Evolutionary conservation across 2,888 invertebrate species (phyloP), one percentile per base, ranked within the genome.

Genomic region (Drosophila recens): DNA sequence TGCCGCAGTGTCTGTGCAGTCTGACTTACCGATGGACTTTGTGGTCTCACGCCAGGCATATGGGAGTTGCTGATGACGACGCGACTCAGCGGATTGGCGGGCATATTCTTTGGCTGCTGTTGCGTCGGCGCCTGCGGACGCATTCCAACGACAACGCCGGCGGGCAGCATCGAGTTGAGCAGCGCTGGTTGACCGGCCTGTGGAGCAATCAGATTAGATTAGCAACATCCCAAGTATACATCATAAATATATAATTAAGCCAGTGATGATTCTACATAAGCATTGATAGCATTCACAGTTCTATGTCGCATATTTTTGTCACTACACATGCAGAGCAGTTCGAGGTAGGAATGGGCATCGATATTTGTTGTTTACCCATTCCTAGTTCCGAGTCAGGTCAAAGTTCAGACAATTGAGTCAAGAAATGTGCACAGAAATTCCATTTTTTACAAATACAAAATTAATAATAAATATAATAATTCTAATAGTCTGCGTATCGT

Each of bases 71-170:
- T 96, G 86, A 97, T 96, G 85, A 97, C 96, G 87, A 98, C 97
- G 90, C 97, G 95, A 58, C 96, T 96, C 69, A 96, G 95, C 74
- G 97, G 95, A 66, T 95, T 95, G 65, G 96, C 95, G 75, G 90
- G 90, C 74, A 97, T 95, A 75, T 95, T 95, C 93, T 97, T 97
- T 92, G 96, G 96, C 67, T 95, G 95, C 72, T 95, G 94, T 82
- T 95, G 94, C 82, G 94, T 86, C 51, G 96, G 96, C 71, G 95
- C 94, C 72, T 95, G 95, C 59, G 96, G 96, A 82, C 97, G 94
- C 94, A 97, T 96, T 93, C 97, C 97, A 83, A 97, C 94, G 91
- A 97, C 96, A 89, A 97, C 96, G 93, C 96, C 96, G 89, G 94
- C 93, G 63, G 96, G 96, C 78, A 96, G 93, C 80, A 95, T 95